Conservation (phyloP, 2,888 invertebrate genomes). For the Phyllotreta striolata region DNA sequence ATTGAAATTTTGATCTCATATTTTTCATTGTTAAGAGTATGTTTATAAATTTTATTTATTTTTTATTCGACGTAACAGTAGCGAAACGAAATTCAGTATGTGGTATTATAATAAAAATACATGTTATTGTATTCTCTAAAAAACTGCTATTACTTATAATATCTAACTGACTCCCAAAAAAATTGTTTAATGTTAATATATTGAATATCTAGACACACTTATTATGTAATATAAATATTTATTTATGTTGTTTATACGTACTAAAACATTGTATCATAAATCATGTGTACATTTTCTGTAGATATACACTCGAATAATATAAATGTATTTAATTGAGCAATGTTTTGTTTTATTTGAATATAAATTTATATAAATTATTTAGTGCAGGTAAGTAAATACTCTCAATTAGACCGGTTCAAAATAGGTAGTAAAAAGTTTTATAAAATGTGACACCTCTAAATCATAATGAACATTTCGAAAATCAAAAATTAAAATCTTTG, state of each 20-base stretch:
- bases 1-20: slow-evolving; percentile 4
- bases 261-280: slow-evolving; percentile 48
- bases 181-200: slow-evolving; percentile 32
- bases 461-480: no score
- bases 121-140: slow-evolving; percentile 20
- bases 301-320: slow-evolving; percentile 47
- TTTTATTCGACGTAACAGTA: not conserved
- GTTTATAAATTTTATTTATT: slow-evolving; percentile 14
- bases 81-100: slow-evolving; percentile 12
- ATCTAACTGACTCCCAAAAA: slow-evolving; percentile 14
- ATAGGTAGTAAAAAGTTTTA: no score
- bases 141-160: slow-evolving; percentile 16
- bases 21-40: not conserved
- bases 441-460: no score
- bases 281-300: slow-evolving; percentile 50
- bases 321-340: slow-evolving; percentile 42
- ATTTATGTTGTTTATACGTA: slow-evolving; percentile 45
- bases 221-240: slow-evolving; percentile 47
- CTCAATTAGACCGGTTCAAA: no score
- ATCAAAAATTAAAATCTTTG: no score
- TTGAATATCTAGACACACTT: slow-evolving; percentile 44
- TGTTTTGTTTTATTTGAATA: slow-evolving; percentile 12
- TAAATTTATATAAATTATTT: no score
- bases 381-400: no score
- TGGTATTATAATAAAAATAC: slow-evolving; percentile 13